Evolutionary conservation across 2,797 vertebrate species (phyloP), one percentile per base, ranked within the genome.

Genomic region (Anomalospiza imberbis): DNA sequence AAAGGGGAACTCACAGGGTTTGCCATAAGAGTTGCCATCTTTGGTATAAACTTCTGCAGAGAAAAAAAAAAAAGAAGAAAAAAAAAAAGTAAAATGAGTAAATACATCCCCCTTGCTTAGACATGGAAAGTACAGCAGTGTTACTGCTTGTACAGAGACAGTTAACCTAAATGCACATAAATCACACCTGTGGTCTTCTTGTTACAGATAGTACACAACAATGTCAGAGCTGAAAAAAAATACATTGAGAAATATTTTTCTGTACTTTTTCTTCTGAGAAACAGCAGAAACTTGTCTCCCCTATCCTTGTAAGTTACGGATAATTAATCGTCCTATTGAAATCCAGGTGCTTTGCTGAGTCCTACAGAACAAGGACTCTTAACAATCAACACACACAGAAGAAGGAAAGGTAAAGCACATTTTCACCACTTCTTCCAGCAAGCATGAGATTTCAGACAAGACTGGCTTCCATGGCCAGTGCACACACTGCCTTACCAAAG

Each of bases 1-100:
- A 96, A 99, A 99, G 34, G 99, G 99, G 84, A 99, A 99, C 31
- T 98, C 98, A 82, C 99, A 99, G 55, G 98, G 98, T 40, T 82
- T 96, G 28, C 99, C 99, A 1, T 97, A 97, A 38, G 99, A 98
- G 96, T 99, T 99, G n/a, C 99, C 99, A 51, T 95, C 96, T 29
- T 66, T 98, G 84, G 99, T 99, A 97, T 99, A 98, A 76, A 98
- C 94, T n/a, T 98, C 99, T 99, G 96, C 32, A 89, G 53, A 2
- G 3, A 19, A 20, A 32, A 50, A 29, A 78, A 17, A 34, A 47
- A 29, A 55, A 32, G 34, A 34, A 7, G 34, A 34, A 34, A 34
- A 34, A 22, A 22, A 47, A 47, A 1, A 54, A 38, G 24, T 26
- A 47, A 53, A 50, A 29, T 3, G 32, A 51, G 10, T 29, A 86